Evolutionary conservation across 2,113 vertebrate genomes (phyloP), one percentile per base, ranked within the genome.

Genomic region (sheep (Ovis aries)): DNA sequence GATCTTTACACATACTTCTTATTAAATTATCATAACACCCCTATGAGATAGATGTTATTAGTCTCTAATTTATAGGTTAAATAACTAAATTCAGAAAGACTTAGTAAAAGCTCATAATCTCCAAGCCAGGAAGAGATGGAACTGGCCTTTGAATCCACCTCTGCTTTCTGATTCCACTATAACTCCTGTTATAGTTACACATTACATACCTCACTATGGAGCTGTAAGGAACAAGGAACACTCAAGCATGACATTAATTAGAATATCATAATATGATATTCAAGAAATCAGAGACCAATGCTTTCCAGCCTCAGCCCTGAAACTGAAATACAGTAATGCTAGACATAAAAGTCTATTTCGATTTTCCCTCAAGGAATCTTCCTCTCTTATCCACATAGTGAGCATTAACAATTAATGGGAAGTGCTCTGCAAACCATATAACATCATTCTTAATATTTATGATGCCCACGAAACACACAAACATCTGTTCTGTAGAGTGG

Each of bases 401-500:
- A 95, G 90, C 96, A 90, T 90, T 97, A 97, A 97, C 97, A 98
- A 97, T 98, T 97, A 97, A 98, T 98, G 98, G 91, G 77, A 97
- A 95, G 92, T 93, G 97, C 97, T 93, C 97, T 98, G 74, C 71
- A 90, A 98, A 94, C 98, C 89, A 52, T 94, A 81, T 88, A 97
- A 83, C 83, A 89, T 57, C 7, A 0, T 89, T 97, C 98, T 97
- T 98, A 97, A 98, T 98, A 98, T 99, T 98, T 98, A 97, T 90
- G 94, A 97, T 97, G 90, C 95, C 95, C 97, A 95, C 11, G 87
- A 98, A 98, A 98, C 94, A 95, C 89, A 97, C 93, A 95, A 98
- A 91, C 98, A 98, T 98, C 98, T 98, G 97, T 94, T 98, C 97
- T 96, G 78, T 48, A 85, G 93, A 96, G 97, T 95, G 96, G 91